Evolutionary conservation across 1,140 invertebrate species (phyloP).

Genomic region (Venustaconcha ellipsiformis): DNA sequence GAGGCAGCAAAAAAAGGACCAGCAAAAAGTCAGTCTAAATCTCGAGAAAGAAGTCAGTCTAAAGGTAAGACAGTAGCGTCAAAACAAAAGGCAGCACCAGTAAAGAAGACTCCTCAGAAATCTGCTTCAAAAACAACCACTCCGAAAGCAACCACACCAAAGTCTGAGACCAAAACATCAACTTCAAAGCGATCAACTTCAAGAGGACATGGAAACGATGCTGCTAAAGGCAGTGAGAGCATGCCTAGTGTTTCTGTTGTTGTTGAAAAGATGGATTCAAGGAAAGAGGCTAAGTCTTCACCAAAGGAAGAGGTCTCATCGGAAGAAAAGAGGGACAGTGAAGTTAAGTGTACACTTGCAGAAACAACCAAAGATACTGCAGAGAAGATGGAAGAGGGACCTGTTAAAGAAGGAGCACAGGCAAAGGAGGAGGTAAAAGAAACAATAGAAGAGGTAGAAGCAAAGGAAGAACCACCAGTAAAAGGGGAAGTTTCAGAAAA

Average conservation of each 20-base stretch:
- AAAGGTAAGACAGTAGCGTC: slow-evolving; percentile 4
- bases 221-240: not conserved
- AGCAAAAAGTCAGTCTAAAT: too few relatives aligned
- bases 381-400: slow-evolving; percentile 3
- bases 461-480: not conserved
- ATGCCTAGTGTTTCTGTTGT: not conserved
- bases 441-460: not conserved
- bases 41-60: not conserved
- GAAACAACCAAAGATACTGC: slow-evolving; percentile 1
- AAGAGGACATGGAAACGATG: not conserved
- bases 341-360: not conserved
- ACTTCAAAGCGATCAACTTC: slow-evolving; percentile 9
- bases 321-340: slow-evolving; percentile 2
- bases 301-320: slow-evolving; percentile 1
- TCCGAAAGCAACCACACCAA: slow-evolving; percentile 5
- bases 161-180: slow-evolving; percentile 16
- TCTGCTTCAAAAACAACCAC: slow-evolving; percentile 7
- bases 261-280: not conserved
- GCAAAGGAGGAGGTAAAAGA: slow-evolving; percentile 4
- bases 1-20: too few relatives aligned
- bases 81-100: slow-evolving; percentile 6
- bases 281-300: slow-evolving; percentile 8
- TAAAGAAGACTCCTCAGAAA: slow-evolving; percentile 2
- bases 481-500: not conserved
- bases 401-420: not conserved